phyloP scores from a whole-genome alignment of 2,797 vertebrate species.

The Clarias fuscus region DNA sequence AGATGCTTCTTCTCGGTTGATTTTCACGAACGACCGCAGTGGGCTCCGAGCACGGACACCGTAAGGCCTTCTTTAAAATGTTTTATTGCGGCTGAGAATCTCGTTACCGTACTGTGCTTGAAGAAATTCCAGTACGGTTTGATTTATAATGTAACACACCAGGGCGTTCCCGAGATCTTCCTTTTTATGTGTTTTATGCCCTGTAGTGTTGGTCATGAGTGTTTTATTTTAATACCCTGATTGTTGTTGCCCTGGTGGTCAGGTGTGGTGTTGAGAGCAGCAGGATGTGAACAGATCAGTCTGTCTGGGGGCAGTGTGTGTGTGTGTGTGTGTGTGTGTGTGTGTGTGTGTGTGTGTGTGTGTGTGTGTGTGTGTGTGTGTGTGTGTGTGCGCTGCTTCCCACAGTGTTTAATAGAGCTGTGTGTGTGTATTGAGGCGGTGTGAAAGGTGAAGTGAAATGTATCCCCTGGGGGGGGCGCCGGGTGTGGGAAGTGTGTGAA shows the following conservation, averaged over 20 bases:
- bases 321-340: not conserved
- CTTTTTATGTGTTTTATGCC: not conserved
- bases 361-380: constrained; percentile 22
- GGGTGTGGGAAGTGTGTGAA: constrained; percentile 52
- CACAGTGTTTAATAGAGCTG: constrained; percentile 23
- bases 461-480: constrained; percentile 48
- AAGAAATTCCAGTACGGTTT: no score
- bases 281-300: not conserved
- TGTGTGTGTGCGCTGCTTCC: constrained; percentile 15
- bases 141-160: not conserved
- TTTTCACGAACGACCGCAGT: no score
- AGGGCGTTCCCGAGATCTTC: not conserved
- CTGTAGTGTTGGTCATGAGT: not conserved
- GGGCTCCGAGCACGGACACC: no score
- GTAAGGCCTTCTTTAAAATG: no score
- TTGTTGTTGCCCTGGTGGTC: not conserved
- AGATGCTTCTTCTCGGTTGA: no score
- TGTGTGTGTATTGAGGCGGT: constrained; percentile 13
- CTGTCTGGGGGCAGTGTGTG: constrained; percentile 18
- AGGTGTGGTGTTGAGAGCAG: constrained; percentile 10
- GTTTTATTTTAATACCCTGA: not conserved
- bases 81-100: no score
- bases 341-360: no score
- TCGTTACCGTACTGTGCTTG: no score
- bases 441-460: constrained; percentile 48